Base-by-base conservation (phyloP, 2,113 vertebrate genomes). In the Phyllostomus hastatus region DNA sequence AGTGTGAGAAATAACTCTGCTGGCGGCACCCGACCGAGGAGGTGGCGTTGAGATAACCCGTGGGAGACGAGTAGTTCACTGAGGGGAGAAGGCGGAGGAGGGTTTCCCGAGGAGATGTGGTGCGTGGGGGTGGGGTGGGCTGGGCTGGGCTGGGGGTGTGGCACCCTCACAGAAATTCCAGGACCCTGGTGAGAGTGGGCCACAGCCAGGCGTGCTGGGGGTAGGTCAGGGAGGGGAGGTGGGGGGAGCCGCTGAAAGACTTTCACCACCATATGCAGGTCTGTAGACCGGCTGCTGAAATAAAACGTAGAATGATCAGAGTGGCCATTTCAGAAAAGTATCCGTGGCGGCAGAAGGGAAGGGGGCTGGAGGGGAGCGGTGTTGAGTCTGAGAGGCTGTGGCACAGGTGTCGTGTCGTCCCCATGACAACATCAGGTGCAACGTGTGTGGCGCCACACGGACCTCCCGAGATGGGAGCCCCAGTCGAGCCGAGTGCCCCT, bases 371-470 rank as follows among this genome's bases (percentile, higher is more conserved):
- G 72, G 16, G 7, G 1, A 50, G 15, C 0, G 9, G 11, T 16
- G 50, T 28, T 61, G 54, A 16, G 16, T 33, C 28, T 11, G 20
- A 16, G 20, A 24, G 4, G 46, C 52, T 43, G 22, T 6, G 33
- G 70, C 54, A 10, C 5, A 1, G 5, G 3, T 50, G 70, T 28
- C 10, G 15, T 16, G 6, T 15, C 11, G 38, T 79, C 82, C 33
- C 24, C 4, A 1, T 16, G 54, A 31, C 43, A 64, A 41, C 0
- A 4, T n/a, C 50, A 83, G 91, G 33, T 41, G 22, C n/a, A 17
- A 1, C 1, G 38, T 17, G 0, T 20, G 0, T 4, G 0, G 46
- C 43, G 4, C 17, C 73, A 4, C 26, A 35, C 8, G 0, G 7
- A 7, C n/a, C 80, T 9, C 4, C 9, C 15, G 54, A 75, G 12